Percentiles rank a stretch among this genome's conserved stretches.
phyloP scores from a whole-genome alignment of 2,797 vertebrate species.

The Gastrophryne carolinensis region DNA sequence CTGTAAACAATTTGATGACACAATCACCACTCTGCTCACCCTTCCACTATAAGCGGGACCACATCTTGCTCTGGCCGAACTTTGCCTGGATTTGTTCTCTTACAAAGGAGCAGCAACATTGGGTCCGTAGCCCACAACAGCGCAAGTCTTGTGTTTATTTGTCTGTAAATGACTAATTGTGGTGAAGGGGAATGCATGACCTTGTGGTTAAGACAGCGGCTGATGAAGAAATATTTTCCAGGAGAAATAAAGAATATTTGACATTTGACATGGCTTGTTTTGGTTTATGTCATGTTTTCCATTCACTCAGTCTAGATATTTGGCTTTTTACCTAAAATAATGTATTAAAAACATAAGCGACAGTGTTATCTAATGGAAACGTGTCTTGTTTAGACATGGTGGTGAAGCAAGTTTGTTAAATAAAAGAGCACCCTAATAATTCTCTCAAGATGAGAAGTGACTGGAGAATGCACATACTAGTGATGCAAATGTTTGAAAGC shows the following conservation, averaged over 20 bases:
- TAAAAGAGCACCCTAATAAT: too few species aligned
- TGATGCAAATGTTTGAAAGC: too few species aligned
- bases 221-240: constrained; percentile 21
- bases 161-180: constrained; percentile 29
- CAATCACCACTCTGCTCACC: too few species aligned
- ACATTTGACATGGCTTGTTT: neutral
- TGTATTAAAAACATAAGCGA: neutral
- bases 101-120: constrained; percentile 17
- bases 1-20: too few species aligned
- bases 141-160: constrained; percentile 22
- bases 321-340: neutral
- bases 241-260: neutral
- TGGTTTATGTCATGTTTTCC: neutral
- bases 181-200: constrained; percentile 8
- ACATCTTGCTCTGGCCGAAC: neutral
- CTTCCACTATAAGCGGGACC: neutral
- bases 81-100: constrained; percentile 7
- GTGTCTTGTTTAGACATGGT: too few species aligned
- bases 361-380: neutral
- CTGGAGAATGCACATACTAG: too few species aligned
- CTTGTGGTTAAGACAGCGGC: constrained; percentile 31
- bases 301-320: neutral
- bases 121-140: constrained; percentile 9
- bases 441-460: too few species aligned
- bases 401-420: too few species aligned